A percentile compares a stretch with the other conserved stretches of the same genome.
phyloP scores from a whole-genome alignment of 2,113 vertebrate genomes.

The Protobothrops mucrosquamatus region DNA sequence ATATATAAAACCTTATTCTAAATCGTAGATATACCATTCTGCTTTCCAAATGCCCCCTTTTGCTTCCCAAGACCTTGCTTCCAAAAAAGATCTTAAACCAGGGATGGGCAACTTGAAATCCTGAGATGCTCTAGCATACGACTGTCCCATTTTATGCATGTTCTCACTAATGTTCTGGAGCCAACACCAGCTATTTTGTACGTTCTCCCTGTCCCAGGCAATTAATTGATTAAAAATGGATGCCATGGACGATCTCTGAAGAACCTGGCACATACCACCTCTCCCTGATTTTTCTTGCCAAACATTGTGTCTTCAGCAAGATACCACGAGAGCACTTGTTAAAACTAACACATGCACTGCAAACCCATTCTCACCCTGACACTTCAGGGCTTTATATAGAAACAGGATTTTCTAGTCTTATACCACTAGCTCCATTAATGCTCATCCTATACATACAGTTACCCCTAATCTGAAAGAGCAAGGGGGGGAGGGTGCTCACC shows the following conservation, averaged over 20 bases:
- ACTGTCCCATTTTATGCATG: not conserved
- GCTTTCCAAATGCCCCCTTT: not conserved
- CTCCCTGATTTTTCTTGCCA: constrained; percentile 13
- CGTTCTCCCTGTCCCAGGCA: not conserved
- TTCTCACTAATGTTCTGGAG: not conserved
- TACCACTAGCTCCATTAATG: constrained; percentile 69
- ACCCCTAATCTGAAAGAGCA: constrained; percentile 52
- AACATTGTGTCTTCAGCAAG: constrained; percentile 58
- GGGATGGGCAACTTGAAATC: not conserved
- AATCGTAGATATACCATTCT: not conserved
- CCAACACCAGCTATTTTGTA: not conserved
- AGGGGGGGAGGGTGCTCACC: constrained; percentile 15
- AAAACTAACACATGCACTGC: constrained; percentile 74
- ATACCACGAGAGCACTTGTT: constrained; percentile 78
- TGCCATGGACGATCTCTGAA: not conserved
- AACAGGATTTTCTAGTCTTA: constrained; percentile 84
- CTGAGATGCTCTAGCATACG: not conserved
- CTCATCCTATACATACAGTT: constrained; percentile 36
- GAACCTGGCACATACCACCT: not conserved
- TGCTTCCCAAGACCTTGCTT: not conserved
- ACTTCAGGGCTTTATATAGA: constrained; percentile 77
- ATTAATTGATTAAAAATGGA: constrained; percentile 6
- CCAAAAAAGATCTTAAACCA: not conserved
- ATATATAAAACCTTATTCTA: not conserved
- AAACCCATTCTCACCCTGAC: constrained; percentile 78